These are phyloP conservation scores for Trissonchulus latispiculum DNA, from an alignment of 2,888 invertebrate genomes.

Conservation along the genomic window DNA sequence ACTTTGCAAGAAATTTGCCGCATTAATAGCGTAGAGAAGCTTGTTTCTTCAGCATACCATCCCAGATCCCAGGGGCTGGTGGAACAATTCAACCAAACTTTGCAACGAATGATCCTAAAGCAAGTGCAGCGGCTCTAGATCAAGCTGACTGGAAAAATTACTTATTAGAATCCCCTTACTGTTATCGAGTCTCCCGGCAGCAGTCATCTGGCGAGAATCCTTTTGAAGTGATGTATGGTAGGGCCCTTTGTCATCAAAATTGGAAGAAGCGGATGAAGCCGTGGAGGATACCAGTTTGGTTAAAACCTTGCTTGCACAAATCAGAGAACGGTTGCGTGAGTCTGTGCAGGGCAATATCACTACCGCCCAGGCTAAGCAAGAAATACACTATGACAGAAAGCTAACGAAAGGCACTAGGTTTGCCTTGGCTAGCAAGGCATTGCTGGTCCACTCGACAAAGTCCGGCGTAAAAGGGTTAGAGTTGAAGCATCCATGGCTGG, in stretches of 20 bases:
- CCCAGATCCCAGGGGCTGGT: background rate
- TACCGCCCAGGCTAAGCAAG: background rate
- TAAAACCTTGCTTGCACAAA: background rate
- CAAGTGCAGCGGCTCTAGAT: background rate
- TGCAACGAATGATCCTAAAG: slow-evolving; percentile 3
- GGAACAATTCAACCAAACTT: slow-evolving; percentile 10
- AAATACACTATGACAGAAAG: slow-evolving; percentile 4
- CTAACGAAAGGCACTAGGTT: background rate
- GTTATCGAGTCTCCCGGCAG: background rate
- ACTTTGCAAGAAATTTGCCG: background rate
- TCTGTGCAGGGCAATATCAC: background rate
- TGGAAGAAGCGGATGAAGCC: background rate
- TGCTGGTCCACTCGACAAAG: background rate
- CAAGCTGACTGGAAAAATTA: background rate
- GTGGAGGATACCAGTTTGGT: background rate
- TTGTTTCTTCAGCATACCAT: slow-evolving; percentile 2
- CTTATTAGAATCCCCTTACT: slow-evolving; percentile 1
- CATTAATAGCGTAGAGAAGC: background rate
- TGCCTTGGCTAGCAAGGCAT: background rate
- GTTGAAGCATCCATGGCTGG: background rate
- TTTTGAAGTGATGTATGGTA: background rate
- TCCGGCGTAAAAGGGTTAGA: background rate
- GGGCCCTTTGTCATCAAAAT: background rate
- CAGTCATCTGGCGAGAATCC: background rate
- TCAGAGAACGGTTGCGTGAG: background rate